Conservation (phyloP, 1,140 invertebrate species). For the Dreissena rostriformis region DNA sequence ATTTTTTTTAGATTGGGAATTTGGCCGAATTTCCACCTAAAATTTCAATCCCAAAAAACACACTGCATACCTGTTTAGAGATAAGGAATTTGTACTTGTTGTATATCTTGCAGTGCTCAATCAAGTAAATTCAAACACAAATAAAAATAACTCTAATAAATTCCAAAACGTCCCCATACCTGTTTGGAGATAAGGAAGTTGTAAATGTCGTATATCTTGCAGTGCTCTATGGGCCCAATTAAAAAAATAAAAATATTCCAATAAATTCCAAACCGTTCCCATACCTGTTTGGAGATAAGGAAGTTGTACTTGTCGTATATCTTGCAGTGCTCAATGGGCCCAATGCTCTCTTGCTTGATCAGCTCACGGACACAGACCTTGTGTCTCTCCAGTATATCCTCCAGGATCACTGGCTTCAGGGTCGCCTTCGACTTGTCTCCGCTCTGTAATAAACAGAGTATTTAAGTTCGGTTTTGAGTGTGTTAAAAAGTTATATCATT, state of each 20-base stretch:
- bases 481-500: too few relatives aligned
- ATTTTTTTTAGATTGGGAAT: too few relatives aligned
- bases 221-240: conserved; percentile 78
- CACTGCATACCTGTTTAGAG: conserved; percentile 79
- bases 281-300: conserved; percentile 89
- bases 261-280: too few relatives aligned
- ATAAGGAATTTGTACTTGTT: conserved; percentile 91
- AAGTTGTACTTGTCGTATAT: conserved; percentile 88
- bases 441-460: conserved; percentile 64
- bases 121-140: too few relatives aligned
- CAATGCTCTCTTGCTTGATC: conserved; percentile 75
- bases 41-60: too few relatives aligned
- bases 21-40: too few relatives aligned
- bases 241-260: too few relatives aligned
- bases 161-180: conserved; percentile 81
- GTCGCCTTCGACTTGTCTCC: conserved; percentile 73
- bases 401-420: conserved; percentile 79
- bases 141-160: too few relatives aligned
- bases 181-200: conserved; percentile 90
- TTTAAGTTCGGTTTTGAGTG: too few relatives aligned
- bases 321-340: conserved; percentile 78
- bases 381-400: conserved; percentile 77
- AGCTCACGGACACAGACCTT: conserved; percentile 74
- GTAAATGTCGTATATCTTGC: conserved; percentile 86
- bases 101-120: conserved; percentile 79